These are phyloP conservation scores for Notiomystis cincta DNA, from an alignment of 2,113 vertebrate species.

Conservation along the genomic window DNA sequence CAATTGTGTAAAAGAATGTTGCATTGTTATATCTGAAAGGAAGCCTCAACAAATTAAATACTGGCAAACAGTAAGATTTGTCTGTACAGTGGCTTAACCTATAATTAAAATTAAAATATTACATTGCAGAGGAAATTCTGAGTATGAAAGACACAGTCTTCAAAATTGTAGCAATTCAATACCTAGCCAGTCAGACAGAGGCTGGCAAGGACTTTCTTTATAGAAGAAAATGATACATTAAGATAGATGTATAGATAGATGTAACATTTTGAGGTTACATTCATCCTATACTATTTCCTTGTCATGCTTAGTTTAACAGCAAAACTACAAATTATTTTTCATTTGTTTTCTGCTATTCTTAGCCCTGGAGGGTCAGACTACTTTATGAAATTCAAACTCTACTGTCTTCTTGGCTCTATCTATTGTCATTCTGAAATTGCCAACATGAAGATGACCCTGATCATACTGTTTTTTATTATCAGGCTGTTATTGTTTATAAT, in stretches of 20 bases:
- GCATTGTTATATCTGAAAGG: background rate
- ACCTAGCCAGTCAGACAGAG: background rate
- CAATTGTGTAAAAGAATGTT: background rate
- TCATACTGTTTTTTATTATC: conserved; percentile 16
- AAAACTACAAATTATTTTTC: conserved; percentile 29
- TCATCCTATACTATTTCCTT: conserved; percentile 26
- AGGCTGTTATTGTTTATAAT: conserved; percentile 51
- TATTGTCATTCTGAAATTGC: background rate
- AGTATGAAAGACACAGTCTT: background rate
- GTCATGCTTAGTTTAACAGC: conserved; percentile 29
- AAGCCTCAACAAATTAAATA: background rate
- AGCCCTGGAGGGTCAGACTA: background rate
- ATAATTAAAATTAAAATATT: background rate
- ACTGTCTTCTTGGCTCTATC: background rate
- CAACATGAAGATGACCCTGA: background rate
- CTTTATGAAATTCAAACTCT: conserved; percentile 25
- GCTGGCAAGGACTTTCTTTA: background rate
- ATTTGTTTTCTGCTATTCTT: conserved; percentile 27
- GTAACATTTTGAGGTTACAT: background rate
- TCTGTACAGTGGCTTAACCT: background rate
- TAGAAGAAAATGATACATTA: background rate
- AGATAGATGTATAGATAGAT: background rate
- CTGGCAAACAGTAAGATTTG: background rate
- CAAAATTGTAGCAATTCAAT: background rate
- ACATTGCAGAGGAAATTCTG: background rate